Base-by-base conservation (phyloP, 2,888 invertebrate species). In the Schizaphis graminum region DNA sequence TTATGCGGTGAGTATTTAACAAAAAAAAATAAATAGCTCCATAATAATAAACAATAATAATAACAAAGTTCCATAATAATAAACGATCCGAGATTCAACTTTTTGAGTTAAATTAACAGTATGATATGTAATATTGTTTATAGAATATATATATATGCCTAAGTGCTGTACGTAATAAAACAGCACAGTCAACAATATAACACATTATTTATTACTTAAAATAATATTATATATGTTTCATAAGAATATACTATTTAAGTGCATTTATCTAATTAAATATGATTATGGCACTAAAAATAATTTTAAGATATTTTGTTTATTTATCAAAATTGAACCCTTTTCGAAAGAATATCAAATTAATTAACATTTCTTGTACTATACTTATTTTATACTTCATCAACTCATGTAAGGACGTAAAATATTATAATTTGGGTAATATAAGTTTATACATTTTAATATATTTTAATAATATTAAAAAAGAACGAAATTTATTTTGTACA, bases 101-200 rank as follows among this genome's bases (percentile, higher is more conserved):
- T 47, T 90, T 67, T 90, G 47, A 90, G 35, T 49, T 35, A 3
- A 47, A 90, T 49, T 90, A 49, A 49, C 67, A 47, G 49, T 67
- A 77, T 35, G 35, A 77, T 7, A 35, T 35, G 35, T 21, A 21
- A 67, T 67, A 90, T 67, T 8, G 10, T 67, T 11, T 21, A 56
- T 56, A 56, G 41, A 35, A 77, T 8, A 90, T 26, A 26, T 13
- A 57, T 67, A 90, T 24, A 90, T n/a, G 47, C n/a, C n/a, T 90
- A 90, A 67, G 67, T 77, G 90, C 47, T 90, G 90, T 67, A 24
- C 47, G 90, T 35, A 90, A 90, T 90, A 90, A 90, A 90, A 90
- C 90, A 49, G 67, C 44, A 5, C 67, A 35, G 13, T 3, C 11
- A 90, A 90, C 67, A 90, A 90, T 67, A 90, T 49, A 90, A 47